These are phyloP conservation scores for Hippocampus mohnikei DNA, from an alignment of 2,113 vertebrate species.

Conservation along the genomic window DNA sequence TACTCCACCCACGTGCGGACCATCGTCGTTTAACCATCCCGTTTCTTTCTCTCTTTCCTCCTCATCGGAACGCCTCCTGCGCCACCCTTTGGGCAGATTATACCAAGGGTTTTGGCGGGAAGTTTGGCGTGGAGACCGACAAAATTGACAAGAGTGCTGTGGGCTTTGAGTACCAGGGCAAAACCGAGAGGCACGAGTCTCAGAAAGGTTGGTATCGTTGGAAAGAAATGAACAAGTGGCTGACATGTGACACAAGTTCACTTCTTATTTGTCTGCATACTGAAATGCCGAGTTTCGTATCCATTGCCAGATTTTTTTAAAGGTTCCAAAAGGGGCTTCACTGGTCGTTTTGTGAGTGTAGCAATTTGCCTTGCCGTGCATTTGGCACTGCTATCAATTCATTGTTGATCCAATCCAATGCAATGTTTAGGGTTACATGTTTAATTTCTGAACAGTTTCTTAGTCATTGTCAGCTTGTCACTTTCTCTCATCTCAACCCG, in stretches of 20 bases:
- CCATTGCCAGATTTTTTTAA: background rate
- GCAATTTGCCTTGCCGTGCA: background rate
- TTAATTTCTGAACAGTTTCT: too few species aligned
- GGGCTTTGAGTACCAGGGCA: conserved; percentile 93
- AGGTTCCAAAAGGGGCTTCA: background rate
- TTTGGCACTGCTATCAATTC: background rate
- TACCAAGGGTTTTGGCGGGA: conserved; percentile 87
- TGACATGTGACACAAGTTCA: background rate
- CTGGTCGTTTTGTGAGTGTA: background rate
- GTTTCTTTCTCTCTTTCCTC: conserved; percentile 1
- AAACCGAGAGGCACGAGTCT: conserved; percentile 89
- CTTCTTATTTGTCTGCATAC: background rate
- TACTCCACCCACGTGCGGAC: background rate
- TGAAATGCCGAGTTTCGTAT: background rate
- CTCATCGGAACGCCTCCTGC: background rate
- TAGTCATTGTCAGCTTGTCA: too few species aligned
- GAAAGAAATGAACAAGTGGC: background rate
- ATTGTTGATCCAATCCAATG: background rate
- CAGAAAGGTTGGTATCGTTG: conserved; percentile 80
- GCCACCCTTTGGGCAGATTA: conserved; percentile 76
- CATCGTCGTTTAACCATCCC: background rate
- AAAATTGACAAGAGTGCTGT: conserved; percentile 92
- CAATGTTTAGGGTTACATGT: too few species aligned
- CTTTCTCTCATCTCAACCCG: too few species aligned
- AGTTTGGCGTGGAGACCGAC: conserved; percentile 88